These are phyloP conservation scores for Sebastes minor DNA, from an alignment of 2,797 vertebrate genomes.

Conservation along the genomic window DNA sequence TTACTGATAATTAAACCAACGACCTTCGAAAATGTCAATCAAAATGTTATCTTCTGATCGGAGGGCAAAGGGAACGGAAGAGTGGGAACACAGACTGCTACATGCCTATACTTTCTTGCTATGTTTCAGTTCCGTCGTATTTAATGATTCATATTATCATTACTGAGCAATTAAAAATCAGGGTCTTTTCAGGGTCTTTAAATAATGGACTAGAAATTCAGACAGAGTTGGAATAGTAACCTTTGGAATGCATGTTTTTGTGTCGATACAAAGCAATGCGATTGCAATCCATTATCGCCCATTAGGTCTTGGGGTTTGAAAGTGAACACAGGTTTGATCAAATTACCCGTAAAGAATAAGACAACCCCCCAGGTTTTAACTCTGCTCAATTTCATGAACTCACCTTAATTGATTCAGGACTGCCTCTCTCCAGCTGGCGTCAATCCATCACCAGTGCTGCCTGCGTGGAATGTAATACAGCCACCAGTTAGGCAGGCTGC, in stretches of 20 bases:
- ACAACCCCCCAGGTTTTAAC: conserved; percentile 49
- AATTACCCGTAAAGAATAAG: conserved; percentile 58
- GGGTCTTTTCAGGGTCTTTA: conserved; percentile 6
- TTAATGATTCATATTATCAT: conserved; percentile 30
- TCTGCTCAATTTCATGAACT: conserved; percentile 77
- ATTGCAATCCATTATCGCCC: conserved; percentile 54
- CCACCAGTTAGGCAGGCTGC: conserved; percentile 52
- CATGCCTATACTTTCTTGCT: neutral
- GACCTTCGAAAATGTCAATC: conserved; percentile 79
- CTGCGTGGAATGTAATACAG: conserved; percentile 69
- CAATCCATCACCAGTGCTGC: conserved; percentile 75
- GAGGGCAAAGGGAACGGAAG: conserved; percentile 35
- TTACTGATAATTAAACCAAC: conserved; percentile 71
- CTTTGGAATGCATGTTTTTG: conserved; percentile 37
- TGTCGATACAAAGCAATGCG: conserved; percentile 33
- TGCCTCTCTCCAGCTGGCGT: conserved; percentile 76
- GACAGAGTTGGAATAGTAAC: conserved; percentile 24
- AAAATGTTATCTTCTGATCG: conserved; percentile 73
- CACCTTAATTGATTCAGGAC: conserved; percentile 77
- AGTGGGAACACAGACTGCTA: neutral
- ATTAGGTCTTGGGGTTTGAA: conserved; percentile 34
- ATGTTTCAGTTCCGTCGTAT: neutral
- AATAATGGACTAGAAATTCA: conserved; percentile 22
- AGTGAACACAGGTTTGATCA: conserved; percentile 58
- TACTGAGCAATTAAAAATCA: conserved; percentile 2